Evolutionary conservation across 2,797 vertebrate species (phyloP).

Genomic region (Clamator glandarius): DNA sequence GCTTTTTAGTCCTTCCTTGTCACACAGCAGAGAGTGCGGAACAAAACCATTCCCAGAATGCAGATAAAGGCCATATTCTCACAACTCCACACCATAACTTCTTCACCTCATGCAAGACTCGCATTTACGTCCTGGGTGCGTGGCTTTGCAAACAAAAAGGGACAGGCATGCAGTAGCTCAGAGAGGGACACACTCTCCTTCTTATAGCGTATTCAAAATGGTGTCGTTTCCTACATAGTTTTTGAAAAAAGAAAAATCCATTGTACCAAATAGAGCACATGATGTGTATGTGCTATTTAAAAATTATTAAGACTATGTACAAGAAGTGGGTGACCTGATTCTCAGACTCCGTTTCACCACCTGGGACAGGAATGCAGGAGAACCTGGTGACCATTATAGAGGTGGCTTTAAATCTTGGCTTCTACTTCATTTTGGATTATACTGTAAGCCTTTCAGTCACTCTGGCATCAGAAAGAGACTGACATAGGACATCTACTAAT

Average conservation of each 20-base stretch:
- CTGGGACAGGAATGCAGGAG: neutral
- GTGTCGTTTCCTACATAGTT: neutral
- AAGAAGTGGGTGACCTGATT: neutral
- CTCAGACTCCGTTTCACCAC: neutral
- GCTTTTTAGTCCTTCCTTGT: constrained; percentile 62
- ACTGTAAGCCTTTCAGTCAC: neutral
- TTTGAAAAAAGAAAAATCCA: neutral
- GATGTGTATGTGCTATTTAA: neutral
- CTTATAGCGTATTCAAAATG: neutral
- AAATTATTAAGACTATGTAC: neutral
- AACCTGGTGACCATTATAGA: neutral
- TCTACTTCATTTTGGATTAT: neutral
- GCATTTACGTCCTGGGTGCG: neutral
- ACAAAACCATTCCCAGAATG: constrained; percentile 69
- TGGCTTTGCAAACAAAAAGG: constrained; percentile 23
- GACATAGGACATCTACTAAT: neutral
- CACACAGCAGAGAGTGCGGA: constrained; percentile 52
- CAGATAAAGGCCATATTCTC: constrained; percentile 70
- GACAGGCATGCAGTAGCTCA: neutral
- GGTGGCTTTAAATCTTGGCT: neutral
- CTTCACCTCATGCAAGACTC: constrained; percentile 43
- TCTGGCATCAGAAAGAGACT: neutral
- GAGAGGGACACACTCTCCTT: neutral
- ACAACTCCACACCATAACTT: constrained; percentile 50
- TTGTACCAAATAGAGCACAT: neutral